These are phyloP conservation scores for Triplophysa bombifrons DNA, from an alignment of 2,797 vertebrate species.

Conservation along the genomic window DNA sequence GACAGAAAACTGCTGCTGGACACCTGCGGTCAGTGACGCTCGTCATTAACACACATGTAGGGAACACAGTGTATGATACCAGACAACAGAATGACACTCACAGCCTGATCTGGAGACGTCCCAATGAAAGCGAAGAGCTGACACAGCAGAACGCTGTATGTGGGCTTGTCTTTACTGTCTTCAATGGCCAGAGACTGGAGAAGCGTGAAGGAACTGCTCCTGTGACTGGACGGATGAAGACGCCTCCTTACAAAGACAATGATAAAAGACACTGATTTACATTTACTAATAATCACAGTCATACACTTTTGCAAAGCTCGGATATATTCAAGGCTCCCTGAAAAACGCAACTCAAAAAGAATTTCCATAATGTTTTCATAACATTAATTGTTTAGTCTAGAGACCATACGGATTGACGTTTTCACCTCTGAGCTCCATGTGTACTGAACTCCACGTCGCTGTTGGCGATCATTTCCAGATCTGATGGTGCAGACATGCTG, in stretches of 20 bases:
- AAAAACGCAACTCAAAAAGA: too few species aligned
- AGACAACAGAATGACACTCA: conserved; percentile 64
- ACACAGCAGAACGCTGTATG: conserved; percentile 93
- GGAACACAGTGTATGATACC: neutral
- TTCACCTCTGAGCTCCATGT: conserved; percentile 86
- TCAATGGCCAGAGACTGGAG: conserved; percentile 92
- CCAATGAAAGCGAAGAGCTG: conserved; percentile 99
- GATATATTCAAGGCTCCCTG: too few species aligned
- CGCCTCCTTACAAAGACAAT: conserved; percentile 80
- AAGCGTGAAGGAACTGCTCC: conserved; percentile 96
- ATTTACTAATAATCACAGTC: neutral
- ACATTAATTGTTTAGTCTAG: neutral
- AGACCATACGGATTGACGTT: too few species aligned
- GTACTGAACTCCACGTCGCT: conserved; percentile 92
- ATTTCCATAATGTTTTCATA: too few species aligned
- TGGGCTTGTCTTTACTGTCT: conserved; percentile 93
- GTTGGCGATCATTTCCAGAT: conserved; percentile 97
- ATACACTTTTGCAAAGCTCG: too few species aligned
- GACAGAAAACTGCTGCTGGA: conserved; percentile 97
- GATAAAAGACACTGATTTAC: neutral
- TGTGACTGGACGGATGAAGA: conserved; percentile 90
- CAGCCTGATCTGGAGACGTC: conserved; percentile 94
- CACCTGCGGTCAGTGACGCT: conserved; percentile 76
- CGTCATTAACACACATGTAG: neutral
- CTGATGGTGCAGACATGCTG: conserved; percentile 98